These are phyloP conservation scores for Caprella mutica DNA, from an alignment of 2,888 invertebrate genomes.

Conservation along the genomic window DNA sequence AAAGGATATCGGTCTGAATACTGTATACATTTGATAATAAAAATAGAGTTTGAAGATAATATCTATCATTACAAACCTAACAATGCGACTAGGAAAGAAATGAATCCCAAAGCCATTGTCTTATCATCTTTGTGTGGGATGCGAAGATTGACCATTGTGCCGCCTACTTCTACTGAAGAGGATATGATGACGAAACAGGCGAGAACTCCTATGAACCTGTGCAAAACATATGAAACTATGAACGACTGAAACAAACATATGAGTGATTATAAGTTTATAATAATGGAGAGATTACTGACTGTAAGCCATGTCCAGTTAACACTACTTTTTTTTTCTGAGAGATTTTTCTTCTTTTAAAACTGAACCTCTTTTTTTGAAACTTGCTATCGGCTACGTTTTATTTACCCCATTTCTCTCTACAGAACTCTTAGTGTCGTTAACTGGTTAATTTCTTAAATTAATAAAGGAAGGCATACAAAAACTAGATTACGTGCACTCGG, in stretches of 20 bases:
- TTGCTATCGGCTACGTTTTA: no score
- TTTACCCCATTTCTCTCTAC: no score
- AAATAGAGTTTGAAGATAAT: neutral
- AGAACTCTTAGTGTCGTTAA: no score
- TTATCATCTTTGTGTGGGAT: slow-evolving; percentile 86
- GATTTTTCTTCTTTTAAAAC: no score
- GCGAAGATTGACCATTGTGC: slow-evolving; percentile 75
- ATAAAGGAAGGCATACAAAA: no score
- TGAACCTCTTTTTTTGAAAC: no score
- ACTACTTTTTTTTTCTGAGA: neutral
- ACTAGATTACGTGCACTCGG: no score
- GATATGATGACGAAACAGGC: slow-evolving; percentile 81
- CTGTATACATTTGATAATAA: neutral
- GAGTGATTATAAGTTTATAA: neutral
- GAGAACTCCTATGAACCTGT: slow-evolving; percentile 62
- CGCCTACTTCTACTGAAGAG: slow-evolving; percentile 83
- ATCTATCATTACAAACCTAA: slow-evolving; percentile 51
- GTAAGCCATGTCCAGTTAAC: neutral
- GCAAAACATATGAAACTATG: neutral
- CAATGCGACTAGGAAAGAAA: slow-evolving; percentile 82
- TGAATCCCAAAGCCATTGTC: slow-evolving; percentile 86
- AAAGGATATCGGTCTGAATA: slow-evolving; percentile 14
- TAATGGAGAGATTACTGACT: neutral
- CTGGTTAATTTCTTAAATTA: no score
- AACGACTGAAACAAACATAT: neutral